Conservation (phyloP, 2,113 vertebrate genomes). For the Thinocorus orbignyianus region DNA sequence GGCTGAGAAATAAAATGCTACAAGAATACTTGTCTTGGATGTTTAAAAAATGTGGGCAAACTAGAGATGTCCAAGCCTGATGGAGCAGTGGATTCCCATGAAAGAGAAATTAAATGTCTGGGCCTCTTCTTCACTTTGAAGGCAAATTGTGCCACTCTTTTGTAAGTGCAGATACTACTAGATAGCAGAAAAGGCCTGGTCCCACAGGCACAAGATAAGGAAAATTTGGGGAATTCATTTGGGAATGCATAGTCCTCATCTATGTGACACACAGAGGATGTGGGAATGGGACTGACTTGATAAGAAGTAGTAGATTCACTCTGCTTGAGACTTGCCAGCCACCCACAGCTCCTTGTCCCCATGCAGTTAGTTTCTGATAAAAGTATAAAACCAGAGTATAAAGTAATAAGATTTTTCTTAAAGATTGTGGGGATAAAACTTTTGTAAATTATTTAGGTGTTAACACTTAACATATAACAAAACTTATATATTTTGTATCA, state of each 20-base stretch:
- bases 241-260: background rate
- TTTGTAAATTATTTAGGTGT: background rate
- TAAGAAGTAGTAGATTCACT: background rate
- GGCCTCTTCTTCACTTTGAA: background rate
- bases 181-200: background rate
- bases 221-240: background rate
- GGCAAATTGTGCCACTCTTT: background rate
- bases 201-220: background rate
- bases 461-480: background rate
- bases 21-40: background rate
- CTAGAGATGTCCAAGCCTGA: slow-evolving; percentile 20
- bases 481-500: background rate
- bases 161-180: background rate
- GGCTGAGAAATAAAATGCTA: background rate
- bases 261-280: background rate
- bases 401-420: background rate
- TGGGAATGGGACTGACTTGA: background rate
- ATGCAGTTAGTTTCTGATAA: background rate
- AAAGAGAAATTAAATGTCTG: slow-evolving; percentile 53
- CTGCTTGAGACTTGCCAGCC: background rate
- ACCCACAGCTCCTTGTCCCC: background rate
- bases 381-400: background rate
- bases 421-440: background rate
- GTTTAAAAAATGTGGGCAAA: background rate
- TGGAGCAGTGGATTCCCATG: slow-evolving; percentile 67